Evolutionary conservation across 2,797 vertebrate species (phyloP).

Genomic region (Poeciliopsis infans): DNA sequence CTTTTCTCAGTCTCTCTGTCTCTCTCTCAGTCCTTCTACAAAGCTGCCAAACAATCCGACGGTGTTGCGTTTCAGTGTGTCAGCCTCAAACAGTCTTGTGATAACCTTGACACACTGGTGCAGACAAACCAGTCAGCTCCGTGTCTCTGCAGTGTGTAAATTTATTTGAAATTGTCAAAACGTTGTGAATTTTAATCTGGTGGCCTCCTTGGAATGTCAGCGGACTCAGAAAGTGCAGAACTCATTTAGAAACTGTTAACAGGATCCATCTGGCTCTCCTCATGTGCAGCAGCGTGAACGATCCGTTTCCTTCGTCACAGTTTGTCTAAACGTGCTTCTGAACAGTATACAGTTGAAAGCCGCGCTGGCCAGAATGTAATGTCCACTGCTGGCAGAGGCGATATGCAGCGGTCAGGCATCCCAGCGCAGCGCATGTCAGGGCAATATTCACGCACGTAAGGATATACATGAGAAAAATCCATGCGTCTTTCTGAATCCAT

Average conservation of each 20-base stretch:
- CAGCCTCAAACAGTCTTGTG: conserved; percentile 57
- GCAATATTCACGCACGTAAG: neutral
- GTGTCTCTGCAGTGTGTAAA: conserved; percentile 45
- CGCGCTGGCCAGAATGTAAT: conserved; percentile 42
- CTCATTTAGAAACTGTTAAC: conserved; percentile 74
- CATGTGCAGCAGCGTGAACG: conserved; percentile 68
- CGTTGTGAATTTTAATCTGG: conserved; percentile 66
- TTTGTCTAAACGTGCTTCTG: conserved; percentile 75
- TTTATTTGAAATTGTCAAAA: conserved; percentile 79
- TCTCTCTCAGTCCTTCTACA: conserved; percentile 1
- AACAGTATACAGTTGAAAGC: conserved; percentile 66
- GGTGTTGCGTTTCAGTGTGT: conserved; percentile 60
- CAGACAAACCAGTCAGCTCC: conserved; percentile 53
- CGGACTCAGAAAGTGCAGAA: conserved; percentile 68
- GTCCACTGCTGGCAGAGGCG: conserved; percentile 45
- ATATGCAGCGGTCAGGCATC: conserved; percentile 20
- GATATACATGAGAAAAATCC: conserved; percentile 28
- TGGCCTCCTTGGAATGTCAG: conserved; percentile 65
- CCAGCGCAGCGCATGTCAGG: neutral
- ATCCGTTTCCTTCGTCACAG: conserved; percentile 75
- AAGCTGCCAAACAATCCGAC: conserved; percentile 35
- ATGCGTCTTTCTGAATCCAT: conserved; percentile 33
- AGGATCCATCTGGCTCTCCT: conserved; percentile 75
- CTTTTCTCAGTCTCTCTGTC: conserved; percentile 24
- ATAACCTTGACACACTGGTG: conserved; percentile 67